Base-by-base conservation (phyloP, 2,113 vertebrate species). In the Pelodiscus sinensis region DNA sequence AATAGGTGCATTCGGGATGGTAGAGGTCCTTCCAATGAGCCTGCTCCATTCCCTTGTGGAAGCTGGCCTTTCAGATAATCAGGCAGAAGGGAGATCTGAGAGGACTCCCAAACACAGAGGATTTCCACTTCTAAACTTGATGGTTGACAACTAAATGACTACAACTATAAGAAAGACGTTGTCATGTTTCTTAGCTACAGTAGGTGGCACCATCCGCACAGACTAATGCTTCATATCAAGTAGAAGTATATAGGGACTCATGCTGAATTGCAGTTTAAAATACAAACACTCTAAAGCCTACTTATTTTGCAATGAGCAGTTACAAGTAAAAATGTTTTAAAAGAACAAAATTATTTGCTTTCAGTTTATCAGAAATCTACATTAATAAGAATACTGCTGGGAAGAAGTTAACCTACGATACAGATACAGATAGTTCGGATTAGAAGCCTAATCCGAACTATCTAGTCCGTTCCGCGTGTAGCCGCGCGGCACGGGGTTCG, bases 121-220 rank as follows among this genome's bases (percentile, higher is more conserved):
- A 9, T 11, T 81, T 84, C 11, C 82, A 88, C 6, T 21, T 79
- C 82, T 85, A 79, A 51, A 51, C 24, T 15, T 50, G 14, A 78
- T 52, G 51, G 2, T 3, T 35, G 6, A 6, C 27, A 87, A 83
- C 8, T n/a, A 44, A 60, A 52, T 11, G 50, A 6, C 1, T 9
- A 54, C 12, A 35, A 62, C 19, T 35, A 27, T 60, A 78, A 0
- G 8, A 62, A 65, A 87, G 57, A 2, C 35, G 35, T 24, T 90
- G 89, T 57, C 29, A 27, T 92, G 19, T 88, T 95, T 93, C 86
- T 62, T 94, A 10, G 38, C 83, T 94, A 96, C 98, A 90, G 95
- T 93, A 98, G 98, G 94, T 98, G 98, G 98, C 97, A 96, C 90
- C 71, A 94, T 97, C 44, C 60, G 85, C 97, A 94, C 89, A 89